Evolutionary conservation across 2,113 vertebrate genomes (phyloP).

Genomic region (Trematocara macrostoma): DNA sequence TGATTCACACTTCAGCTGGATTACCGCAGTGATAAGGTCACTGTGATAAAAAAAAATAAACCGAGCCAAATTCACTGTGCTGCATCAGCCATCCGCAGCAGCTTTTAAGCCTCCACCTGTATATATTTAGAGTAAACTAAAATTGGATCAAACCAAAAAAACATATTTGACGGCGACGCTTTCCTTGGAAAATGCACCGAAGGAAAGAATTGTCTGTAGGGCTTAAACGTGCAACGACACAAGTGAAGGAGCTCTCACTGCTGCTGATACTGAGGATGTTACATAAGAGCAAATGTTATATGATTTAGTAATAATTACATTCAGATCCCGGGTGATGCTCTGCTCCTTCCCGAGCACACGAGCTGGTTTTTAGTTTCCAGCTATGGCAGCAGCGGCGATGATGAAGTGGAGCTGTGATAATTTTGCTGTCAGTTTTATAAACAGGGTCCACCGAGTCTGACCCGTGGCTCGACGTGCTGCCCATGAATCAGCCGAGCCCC

Average conservation of each 20-base stretch:
- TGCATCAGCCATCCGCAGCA: not conserved
- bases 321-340: not conserved
- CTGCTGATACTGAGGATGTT: not conserved
- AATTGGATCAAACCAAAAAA: not conserved
- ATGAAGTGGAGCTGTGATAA: constrained; percentile 49
- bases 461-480: constrained; percentile 22
- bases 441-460: constrained; percentile 46
- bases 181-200: not conserved
- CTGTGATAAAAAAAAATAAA: not conserved
- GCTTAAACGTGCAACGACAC: not conserved
- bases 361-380: not conserved
- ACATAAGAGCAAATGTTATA: not conserved
- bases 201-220: not conserved
- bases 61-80: not conserved
- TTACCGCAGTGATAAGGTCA: not conserved
- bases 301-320: not conserved
- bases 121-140: not conserved
- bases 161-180: rapidly evolving
- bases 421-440: constrained; percentile 53
- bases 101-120: not conserved
- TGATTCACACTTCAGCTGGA: constrained; percentile 1
- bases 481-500: constrained; percentile 59
- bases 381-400: not conserved
- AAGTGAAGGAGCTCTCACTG: not conserved
- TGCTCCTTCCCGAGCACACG: not conserved